phyloP scores from a whole-genome alignment of 2,797 vertebrate genomes.

The Nannoperca obscura region DNA sequence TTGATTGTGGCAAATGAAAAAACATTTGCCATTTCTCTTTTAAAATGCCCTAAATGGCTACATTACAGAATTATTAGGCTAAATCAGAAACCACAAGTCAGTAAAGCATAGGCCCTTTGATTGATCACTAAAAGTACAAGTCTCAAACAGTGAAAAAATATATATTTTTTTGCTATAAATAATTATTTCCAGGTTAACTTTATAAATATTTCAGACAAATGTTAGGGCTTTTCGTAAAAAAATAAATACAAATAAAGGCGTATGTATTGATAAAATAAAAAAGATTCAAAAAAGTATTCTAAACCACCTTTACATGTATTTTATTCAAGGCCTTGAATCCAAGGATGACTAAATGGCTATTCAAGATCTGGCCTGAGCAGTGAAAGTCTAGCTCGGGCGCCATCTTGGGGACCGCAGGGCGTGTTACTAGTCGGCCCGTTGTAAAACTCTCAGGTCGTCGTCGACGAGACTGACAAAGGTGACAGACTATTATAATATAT shows the following conservation, averaged over 20 bases:
- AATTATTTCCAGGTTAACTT: neutral
- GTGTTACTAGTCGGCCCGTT: constrained; percentile 19
- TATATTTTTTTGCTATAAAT: too few relatives aligned
- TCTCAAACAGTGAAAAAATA: neutral
- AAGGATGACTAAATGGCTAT: neutral
- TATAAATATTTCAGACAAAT: neutral
- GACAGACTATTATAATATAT: neutral
- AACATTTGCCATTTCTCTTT: neutral
- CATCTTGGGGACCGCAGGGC: constrained; percentile 50
- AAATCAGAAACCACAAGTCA: neutral
- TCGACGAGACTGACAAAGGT: neutral
- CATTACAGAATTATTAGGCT: neutral
- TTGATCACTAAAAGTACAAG: neutral
- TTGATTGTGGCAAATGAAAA: neutral
- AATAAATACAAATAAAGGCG: neutral
- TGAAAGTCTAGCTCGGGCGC: constrained; percentile 41
- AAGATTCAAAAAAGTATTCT: neutral
- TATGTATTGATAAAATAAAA: neutral
- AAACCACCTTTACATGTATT: neutral
- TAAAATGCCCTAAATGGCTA: neutral
- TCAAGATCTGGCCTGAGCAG: neutral
- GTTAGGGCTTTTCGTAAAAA: too few relatives aligned
- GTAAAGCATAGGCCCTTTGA: neutral
- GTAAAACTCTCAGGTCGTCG: neutral
- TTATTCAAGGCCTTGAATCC: neutral